A percentile compares a stretch with the other conserved stretches of the same genome.
phyloP scores from a whole-genome alignment of 2,113 vertebrate genomes.

The Paradoxurus hermaphroditus region DNA sequence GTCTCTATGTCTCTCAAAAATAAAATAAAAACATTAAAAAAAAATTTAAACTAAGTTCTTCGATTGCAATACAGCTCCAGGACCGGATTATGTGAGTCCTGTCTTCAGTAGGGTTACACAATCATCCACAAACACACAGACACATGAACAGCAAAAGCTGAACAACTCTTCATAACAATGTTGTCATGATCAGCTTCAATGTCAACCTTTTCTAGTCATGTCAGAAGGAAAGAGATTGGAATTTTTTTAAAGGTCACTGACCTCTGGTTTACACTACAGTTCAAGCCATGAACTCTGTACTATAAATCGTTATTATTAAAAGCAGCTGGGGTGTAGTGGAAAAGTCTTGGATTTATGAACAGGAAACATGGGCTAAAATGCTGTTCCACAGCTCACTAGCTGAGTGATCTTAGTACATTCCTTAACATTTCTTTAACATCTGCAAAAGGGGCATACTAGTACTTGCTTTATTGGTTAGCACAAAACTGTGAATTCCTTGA shows the following conservation, averaged over 20 bases:
- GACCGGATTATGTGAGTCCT: background rate
- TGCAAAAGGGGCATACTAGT: background rate
- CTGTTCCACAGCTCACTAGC: background rate
- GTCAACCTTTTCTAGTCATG: background rate
- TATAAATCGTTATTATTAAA: slow-evolving; percentile 39
- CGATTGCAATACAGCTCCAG: background rate
- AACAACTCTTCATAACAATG: background rate
- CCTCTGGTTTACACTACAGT: slow-evolving; percentile 26
- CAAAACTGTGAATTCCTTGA: background rate
- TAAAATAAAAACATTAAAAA: too few species aligned
- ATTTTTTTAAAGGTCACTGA: slow-evolving; percentile 49
- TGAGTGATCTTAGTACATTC: background rate
- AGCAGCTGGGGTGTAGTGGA: background rate
- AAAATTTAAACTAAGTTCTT: slow-evolving; percentile 9
- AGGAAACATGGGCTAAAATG: background rate
- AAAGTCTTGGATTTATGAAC: slow-evolving; percentile 37
- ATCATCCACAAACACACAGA: background rate
- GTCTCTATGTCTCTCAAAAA: too few species aligned
- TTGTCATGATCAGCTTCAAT: background rate
- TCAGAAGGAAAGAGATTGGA: slow-evolving; percentile 37
- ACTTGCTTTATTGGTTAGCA: background rate
- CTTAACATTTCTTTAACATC: background rate
- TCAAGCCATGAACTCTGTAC: slow-evolving; percentile 3
- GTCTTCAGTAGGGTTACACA: background rate
- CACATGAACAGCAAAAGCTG: background rate